Evolutionary conservation across 2,888 invertebrate species (phyloP).

Genomic region (Apamea anceps): DNA sequence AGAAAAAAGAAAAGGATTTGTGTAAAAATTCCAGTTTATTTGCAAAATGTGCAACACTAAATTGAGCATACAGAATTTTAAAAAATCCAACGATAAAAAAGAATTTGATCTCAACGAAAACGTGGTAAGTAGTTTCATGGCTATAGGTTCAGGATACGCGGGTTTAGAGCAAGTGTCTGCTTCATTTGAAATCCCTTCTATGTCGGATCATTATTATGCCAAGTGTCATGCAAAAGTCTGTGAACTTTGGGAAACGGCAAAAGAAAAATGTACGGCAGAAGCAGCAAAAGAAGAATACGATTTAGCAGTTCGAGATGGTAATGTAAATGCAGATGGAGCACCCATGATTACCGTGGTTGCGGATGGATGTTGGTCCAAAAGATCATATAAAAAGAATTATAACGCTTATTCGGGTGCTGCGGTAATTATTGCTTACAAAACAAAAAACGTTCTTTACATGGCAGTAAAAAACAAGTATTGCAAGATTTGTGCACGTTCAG

Average conservation of each 20-base stretch:
- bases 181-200: constrained; percentile 1
- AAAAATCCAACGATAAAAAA: background rate
- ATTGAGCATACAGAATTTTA: constrained; percentile 1
- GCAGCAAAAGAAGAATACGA: constrained; percentile 13
- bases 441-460: background rate
- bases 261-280: constrained; percentile 8
- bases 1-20: background rate
- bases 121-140: constrained; percentile 1
- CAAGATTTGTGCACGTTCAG: too few species aligned
- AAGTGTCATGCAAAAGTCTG: constrained; percentile 5
- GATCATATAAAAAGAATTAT: constrained; percentile 1
- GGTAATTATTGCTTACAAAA: constrained; percentile 5
- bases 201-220: background rate
- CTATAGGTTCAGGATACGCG: constrained; percentile 1
- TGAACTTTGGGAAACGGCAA: constrained; percentile 4
- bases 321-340: background rate
- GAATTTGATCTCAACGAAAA: background rate
- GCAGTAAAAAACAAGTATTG: background rate
- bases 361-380: constrained; percentile 2
- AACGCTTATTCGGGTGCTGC: constrained; percentile 7
- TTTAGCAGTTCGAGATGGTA: background rate
- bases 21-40: background rate
- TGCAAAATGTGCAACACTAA: constrained; percentile 2
- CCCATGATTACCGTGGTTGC: constrained; percentile 8
- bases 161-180: background rate